Base-by-base conservation (phyloP, 2,797 vertebrate species). In the Sebastes steindachneri region DNA sequence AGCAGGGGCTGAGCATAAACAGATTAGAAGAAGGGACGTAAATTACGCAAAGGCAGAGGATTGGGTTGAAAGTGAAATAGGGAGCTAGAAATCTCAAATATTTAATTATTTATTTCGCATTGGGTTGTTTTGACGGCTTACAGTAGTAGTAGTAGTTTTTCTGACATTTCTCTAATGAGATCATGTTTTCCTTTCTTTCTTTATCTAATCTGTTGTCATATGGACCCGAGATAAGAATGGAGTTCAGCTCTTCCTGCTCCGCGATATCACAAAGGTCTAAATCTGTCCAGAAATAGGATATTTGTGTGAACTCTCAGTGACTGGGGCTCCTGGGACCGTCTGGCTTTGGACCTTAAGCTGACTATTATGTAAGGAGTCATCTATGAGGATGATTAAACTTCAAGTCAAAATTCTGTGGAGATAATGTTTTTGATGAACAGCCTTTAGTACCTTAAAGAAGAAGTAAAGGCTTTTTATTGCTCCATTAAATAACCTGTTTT, bases 161-260 rank as follows among this genome's bases (percentile, higher is more conserved):
- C 65, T 53, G 11, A 59, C 65, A 70, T 83, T 65, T 4, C 9
- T 69, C 12, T 81, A 60, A 73, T 64, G 19, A 69, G 62, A 71
- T 86, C 19, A 4, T 62, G 71, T 79, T 57, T 75, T 23, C 21
- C 19, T 65, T 67, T 58, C 59, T 86, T 64, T 72, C 64, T 62
- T 67, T 7, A 7, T 86, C 14, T 89, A 82, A 91, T 91, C 89
- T 88, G 73, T 78, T 55, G 37, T 84, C 68, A 77, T 74, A 73
- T 15, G 15, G 70, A 23, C 12, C 48, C 19, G 25, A 82, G 83
- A 70, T 89, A 66, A 89, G 77, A 72, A 12, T 53, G 48, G 60
- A 74, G 14, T 84, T 85, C 63, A 73, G 63, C 73, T 33, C 63
- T 53, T 84, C 48, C 23, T 76, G 73, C 75, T 67, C 51, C 55